phyloP scores from a whole-genome alignment of 53 echinoderm and acorn worm genomes.

The Patiria pectinifera region DNA sequence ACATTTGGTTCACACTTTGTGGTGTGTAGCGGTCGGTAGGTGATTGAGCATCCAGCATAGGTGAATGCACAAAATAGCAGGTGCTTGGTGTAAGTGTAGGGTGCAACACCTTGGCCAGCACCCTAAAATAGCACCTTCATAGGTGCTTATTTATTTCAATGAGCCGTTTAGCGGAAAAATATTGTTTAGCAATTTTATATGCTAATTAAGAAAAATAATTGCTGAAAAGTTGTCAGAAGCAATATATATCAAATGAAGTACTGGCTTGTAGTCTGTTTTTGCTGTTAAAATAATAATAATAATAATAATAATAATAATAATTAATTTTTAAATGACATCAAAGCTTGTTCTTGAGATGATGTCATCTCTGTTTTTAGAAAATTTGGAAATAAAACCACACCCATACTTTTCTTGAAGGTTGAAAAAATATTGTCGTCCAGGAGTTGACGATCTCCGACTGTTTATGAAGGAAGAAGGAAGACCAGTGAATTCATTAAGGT shows the following conservation, averaged over 20 bases:
- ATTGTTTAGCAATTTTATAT: too few relatives aligned
- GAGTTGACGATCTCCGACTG: conserved; percentile 35
- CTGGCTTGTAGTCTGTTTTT: too few relatives aligned
- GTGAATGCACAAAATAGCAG: neutral
- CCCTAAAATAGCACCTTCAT: neutral
- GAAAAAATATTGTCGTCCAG: conserved; percentile 53
- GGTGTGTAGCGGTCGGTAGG: neutral
- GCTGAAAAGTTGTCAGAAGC: too few relatives aligned
- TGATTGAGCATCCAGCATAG: neutral
- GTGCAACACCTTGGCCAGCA: neutral
- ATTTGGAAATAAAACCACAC: neutral
- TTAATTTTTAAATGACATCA: too few relatives aligned
- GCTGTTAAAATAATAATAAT: too few relatives aligned
- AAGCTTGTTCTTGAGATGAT: too few relatives aligned
- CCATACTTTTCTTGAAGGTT: conserved; percentile 21
- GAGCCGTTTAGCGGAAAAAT: too few relatives aligned
- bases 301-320: too few relatives aligned
- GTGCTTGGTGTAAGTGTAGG: neutral
- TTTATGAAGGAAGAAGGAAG: conserved; percentile 67
- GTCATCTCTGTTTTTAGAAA: too few relatives aligned
- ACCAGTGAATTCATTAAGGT: conserved; percentile 33
- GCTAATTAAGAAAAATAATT: too few relatives aligned
- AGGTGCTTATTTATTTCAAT: neutral
- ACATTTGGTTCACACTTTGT: neutral
- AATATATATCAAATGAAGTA: neutral